Conservation (phyloP, 64 coral and sea anemone genomes). For the Stichodactyla mertensii region DNA sequence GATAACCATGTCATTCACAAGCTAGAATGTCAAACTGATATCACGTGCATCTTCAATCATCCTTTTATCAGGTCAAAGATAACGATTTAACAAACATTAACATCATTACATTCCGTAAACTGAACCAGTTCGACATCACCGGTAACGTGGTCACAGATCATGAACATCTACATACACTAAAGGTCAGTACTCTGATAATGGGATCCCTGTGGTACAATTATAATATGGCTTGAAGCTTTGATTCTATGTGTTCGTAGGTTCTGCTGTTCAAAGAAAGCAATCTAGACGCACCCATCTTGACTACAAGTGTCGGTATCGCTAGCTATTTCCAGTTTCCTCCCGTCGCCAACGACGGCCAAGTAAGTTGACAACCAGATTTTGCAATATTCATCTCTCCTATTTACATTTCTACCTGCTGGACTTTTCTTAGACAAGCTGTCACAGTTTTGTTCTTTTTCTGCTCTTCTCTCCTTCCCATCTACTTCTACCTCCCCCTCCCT, state of each 20-base stretch:
- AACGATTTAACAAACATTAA: conserved; percentile 66
- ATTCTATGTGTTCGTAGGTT: conserved; percentile 29
- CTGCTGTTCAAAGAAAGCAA: conserved; percentile 75
- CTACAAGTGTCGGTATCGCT: conserved; percentile 69
- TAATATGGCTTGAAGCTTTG: neutral
- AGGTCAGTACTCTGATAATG: conserved; percentile 25
- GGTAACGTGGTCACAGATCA: conserved; percentile 75
- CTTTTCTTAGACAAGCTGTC: too few species aligned
- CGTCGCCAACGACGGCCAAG: conserved; percentile 69
- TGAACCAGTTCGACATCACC: conserved; percentile 88
- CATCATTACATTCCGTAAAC: conserved; percentile 80
- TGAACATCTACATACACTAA: conserved; percentile 57
- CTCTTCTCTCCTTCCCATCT: too few species aligned
- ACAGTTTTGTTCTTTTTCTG: too few species aligned
- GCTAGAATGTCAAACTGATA: neutral
- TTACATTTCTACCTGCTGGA: too few species aligned
- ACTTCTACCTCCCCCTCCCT: too few species aligned
- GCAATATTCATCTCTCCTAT: neutral
- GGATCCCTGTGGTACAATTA: too few species aligned
- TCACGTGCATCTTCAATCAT: neutral
- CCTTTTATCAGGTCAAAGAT: conserved; percentile 41
- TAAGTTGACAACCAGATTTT: conserved; percentile 8
- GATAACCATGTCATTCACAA: neutral
- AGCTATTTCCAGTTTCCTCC: conserved; percentile 88
- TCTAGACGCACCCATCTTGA: conserved; percentile 63